Base-by-base conservation (phyloP, 2,797 vertebrate species). In the Loris lydekkerianus region DNA sequence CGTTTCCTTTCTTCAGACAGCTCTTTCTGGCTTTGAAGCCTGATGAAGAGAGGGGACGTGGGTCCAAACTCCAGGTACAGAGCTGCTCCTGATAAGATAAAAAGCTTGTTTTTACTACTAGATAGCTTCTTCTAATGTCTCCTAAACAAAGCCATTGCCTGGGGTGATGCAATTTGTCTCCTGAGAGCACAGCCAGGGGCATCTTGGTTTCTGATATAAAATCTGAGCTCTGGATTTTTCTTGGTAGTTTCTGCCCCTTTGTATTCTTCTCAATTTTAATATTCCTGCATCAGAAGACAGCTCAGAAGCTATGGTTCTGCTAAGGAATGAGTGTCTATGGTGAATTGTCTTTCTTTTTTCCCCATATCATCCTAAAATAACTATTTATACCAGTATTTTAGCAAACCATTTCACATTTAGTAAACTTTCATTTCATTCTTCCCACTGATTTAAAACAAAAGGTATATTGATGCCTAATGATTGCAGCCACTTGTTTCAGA, bases 101-200 rank as follows among this genome's bases (percentile, higher is more conserved):
- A 58, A 93, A 91, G 67, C 40, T 21, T 81, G 77, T 27, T 91
- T 96, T 91, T n/a, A 21, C n/a, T 10, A 27, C 69, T 21, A 78
- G 83, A 27, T 53, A 89, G 0, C 69, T n/a, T 20, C 53, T 29
- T 20, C 23, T 49, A n/a, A 53, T 63, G 61, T 90, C 75, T 95
- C 61, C 85, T n/a, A 92, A 89, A 89, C 43, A 61, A 93, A 93
- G 43, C 6, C 46, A 76, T 31, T 70, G 9, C 3, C 1, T 2
- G 31, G 69, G 40, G 80, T 13, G 72, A 18, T 9, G 27, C 61
- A 2, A 43, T 46, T 70, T 27, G 5, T 75, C 53, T 93, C 43
- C 2, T 13, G 20, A 49, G 31, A 75, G 46, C 29, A 43, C 13
- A 17, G 63, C 20, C 14, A 8, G 29, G 70, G 18, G 17, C 70